These are phyloP conservation scores for Hemaris fuciformis DNA, from an alignment of 2,888 invertebrate genomes.

Conservation along the genomic window DNA sequence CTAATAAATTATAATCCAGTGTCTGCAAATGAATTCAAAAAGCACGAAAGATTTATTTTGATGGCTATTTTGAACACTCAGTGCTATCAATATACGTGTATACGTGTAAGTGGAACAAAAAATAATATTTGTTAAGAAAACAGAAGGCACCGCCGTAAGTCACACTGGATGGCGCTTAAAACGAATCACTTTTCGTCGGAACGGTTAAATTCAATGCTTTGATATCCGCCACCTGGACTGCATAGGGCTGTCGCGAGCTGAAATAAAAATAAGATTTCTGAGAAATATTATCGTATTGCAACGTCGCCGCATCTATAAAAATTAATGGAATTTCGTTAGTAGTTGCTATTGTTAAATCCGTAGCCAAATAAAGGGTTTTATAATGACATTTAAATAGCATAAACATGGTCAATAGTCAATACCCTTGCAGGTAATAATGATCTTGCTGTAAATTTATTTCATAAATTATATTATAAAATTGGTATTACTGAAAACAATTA, in stretches of 20 bases:
- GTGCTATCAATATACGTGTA: conserved; percentile 16
- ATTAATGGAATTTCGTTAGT: no score
- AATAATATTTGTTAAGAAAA: conserved; percentile 75
- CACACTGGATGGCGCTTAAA: conserved; percentile 71
- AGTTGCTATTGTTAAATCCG: no score
- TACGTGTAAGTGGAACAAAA: conserved; percentile 60
- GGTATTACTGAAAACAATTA: no score
- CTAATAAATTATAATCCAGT: no score
- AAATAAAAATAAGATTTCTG: background rate
- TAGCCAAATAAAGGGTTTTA: no score
- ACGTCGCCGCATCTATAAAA: no score
- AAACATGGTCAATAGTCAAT: no score
- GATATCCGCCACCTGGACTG: conserved; percentile 70
- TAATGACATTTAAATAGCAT: no score
- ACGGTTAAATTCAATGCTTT: conserved; percentile 69
- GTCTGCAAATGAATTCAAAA: background rate
- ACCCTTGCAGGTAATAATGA: no score
- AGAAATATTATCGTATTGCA: background rate
- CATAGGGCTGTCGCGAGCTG: conserved; percentile 56
- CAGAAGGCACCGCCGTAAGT: conserved; percentile 62
- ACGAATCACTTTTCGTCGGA: conserved; percentile 67
- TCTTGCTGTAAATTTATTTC: no score
- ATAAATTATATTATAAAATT: no score
- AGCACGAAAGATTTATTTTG: background rate
- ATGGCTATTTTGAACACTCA: background rate